Conservation (phyloP, 2,113 vertebrate genomes). For the Phrynosoma platyrhinos region DNA sequence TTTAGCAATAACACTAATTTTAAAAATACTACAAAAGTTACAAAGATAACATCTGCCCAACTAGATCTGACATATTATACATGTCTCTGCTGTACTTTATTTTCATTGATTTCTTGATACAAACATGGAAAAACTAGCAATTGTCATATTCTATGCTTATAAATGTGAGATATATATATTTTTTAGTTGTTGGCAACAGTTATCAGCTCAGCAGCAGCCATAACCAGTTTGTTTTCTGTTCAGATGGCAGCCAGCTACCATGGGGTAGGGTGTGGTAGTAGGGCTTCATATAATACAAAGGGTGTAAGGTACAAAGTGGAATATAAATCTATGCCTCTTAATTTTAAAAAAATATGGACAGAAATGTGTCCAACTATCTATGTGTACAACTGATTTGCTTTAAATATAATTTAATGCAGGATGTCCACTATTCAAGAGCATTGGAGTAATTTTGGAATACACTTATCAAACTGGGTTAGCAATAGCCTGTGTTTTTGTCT, state of each 20-base stretch:
- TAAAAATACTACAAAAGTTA: slow-evolving; percentile 20
- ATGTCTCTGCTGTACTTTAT: background rate
- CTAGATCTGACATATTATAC: slow-evolving; percentile 10
- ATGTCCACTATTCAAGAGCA: slow-evolving; percentile 11
- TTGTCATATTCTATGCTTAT: slow-evolving; percentile 4
- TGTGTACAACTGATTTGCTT: background rate
- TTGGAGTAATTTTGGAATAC: background rate
- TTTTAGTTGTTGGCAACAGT: background rate
- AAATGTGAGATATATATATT: background rate
- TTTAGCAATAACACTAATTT: slow-evolving; percentile 24
- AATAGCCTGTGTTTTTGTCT: background rate
- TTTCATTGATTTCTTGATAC: slow-evolving; percentile 15
- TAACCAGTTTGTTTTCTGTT: background rate
- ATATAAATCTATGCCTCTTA: slow-evolving; percentile 41
- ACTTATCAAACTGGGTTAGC: background rate
- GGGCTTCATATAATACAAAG: slow-evolving; percentile 4
- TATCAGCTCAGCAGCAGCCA: slow-evolving; percentile 16
- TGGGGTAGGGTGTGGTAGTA: slow-evolving; percentile 24
- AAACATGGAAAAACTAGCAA: slow-evolving; percentile 20
- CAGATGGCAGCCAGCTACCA: slow-evolving; percentile 32
- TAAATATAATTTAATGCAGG: background rate
- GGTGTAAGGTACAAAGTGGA: background rate
- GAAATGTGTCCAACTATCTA: slow-evolving; percentile 23
- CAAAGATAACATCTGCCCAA: slow-evolving; percentile 16
- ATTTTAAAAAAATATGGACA: slow-evolving; percentile 3